These are phyloP conservation scores for Corvus hawaiiensis DNA, from an alignment of 2,113 vertebrate genomes.

Conservation along the genomic window DNA sequence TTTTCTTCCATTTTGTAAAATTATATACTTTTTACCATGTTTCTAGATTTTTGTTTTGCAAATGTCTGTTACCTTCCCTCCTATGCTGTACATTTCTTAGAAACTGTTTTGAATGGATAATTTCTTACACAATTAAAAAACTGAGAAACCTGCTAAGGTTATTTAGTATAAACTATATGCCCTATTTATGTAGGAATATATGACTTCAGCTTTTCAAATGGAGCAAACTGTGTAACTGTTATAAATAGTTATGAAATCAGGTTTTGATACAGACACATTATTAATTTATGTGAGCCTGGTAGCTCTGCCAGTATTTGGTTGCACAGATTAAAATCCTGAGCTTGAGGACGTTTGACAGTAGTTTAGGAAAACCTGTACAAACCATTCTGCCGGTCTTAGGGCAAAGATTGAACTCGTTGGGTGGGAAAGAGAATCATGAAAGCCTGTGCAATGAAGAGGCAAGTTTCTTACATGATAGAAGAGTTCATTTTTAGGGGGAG, in stretches of 20 bases:
- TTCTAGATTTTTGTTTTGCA: background rate
- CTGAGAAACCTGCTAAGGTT: background rate
- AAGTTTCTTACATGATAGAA: accelerated
- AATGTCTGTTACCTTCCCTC: background rate
- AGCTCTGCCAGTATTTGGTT: background rate
- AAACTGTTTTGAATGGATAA: background rate
- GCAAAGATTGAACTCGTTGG: background rate
- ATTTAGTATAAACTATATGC: background rate
- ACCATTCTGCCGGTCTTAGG: background rate
- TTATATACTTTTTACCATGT: background rate
- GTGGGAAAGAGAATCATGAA: background rate
- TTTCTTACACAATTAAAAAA: background rate
- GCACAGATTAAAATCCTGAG: background rate
- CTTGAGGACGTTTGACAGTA: background rate
- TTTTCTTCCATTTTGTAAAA: background rate
- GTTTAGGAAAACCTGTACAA: background rate
- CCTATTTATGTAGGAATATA: background rate
- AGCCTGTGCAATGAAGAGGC: background rate
- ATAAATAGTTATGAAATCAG: background rate
- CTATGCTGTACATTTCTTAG: background rate
- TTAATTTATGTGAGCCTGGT: background rate
- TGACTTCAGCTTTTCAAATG: background rate
- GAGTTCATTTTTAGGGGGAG: background rate
- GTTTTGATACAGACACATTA: background rate
- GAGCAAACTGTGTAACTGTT: background rate